These are phyloP conservation scores for Tetheella fluctuosa DNA, from an alignment of 2,888 invertebrate species.

Conservation along the genomic window DNA sequence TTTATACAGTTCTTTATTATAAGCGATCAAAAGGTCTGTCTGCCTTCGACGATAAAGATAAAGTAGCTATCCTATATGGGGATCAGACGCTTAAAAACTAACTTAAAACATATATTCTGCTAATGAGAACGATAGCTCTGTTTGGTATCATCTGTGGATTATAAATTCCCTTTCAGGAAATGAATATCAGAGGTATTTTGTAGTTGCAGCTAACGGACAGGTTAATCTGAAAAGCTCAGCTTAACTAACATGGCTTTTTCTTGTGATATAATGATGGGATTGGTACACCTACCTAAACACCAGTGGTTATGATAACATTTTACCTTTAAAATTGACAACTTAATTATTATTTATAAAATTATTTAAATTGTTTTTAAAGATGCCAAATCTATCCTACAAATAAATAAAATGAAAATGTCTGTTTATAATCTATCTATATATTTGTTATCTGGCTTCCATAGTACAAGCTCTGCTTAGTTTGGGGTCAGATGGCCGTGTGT, in stretches of 20 bases:
- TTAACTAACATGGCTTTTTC: not conserved
- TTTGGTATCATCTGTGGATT: not conserved
- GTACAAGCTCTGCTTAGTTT: too few relatives aligned
- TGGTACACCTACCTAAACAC: too few relatives aligned
- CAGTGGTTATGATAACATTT: too few relatives aligned
- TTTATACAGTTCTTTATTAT: not conserved
- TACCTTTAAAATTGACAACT: too few relatives aligned
- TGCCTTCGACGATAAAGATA: constrained; percentile 1
- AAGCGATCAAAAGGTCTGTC: constrained; percentile 3
- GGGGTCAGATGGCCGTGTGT: too few relatives aligned
- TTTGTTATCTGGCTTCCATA: too few relatives aligned
- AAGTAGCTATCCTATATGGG: not conserved
- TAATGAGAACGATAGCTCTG: not conserved
- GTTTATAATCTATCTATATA: too few relatives aligned
- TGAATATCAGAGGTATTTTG: not conserved
- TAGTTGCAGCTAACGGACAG: not conserved
- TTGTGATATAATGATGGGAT: too few relatives aligned
- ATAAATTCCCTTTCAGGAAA: not conserved
- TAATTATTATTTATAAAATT: too few relatives aligned
- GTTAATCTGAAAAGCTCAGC: not conserved
- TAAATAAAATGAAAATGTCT: too few relatives aligned
- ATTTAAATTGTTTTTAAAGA: too few relatives aligned
- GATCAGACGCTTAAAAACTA: not conserved
- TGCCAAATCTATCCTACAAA: too few relatives aligned
- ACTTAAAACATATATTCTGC: not conserved